A percentile compares a stretch with the other conserved stretches of the same genome.
Evolutionary conservation across 2,113 vertebrate genomes (phyloP).

Genomic region (Cyphomyrus plagiostoma): DNA sequence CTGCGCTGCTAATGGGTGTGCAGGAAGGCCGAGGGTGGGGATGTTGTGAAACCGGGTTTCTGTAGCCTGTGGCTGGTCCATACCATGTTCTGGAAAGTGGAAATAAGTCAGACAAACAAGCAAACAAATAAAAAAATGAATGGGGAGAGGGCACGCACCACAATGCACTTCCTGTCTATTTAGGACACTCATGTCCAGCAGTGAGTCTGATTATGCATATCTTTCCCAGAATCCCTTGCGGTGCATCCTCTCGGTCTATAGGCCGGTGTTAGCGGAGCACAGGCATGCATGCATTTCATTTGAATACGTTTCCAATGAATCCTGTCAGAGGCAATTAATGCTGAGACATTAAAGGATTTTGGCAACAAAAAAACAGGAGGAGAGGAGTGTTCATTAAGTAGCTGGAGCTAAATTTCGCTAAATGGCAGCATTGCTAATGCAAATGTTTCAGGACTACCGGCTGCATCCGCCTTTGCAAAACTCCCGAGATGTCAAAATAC

Average conservation of each 20-base stretch:
- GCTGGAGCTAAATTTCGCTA: constrained; percentile 27
- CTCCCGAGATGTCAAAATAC: constrained; percentile 17
- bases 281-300: constrained; percentile 57
- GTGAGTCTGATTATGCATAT: constrained; percentile 73
- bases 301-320: constrained; percentile 55
- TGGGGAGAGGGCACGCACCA: constrained; percentile 39
- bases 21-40: neutral
- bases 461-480: constrained; percentile 15
- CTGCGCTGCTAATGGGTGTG: constrained; percentile 25
- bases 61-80: constrained; percentile 13
- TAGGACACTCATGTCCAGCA: constrained; percentile 66
- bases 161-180: constrained; percentile 59
- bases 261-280: constrained; percentile 39
- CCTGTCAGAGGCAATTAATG: constrained; percentile 56
- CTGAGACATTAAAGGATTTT: constrained; percentile 38
- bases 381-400: neutral
- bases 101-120: constrained; percentile 11
- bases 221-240: constrained; percentile 57
- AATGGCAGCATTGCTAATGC: constrained; percentile 19
- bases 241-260: constrained; percentile 43
- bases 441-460: constrained; percentile 27
- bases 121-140: constrained; percentile 19
- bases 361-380: constrained; percentile 33
- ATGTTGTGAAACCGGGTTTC: neutral
- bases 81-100: constrained; percentile 48